Evolutionary conservation across 2,888 invertebrate genomes (phyloP), one percentile per base, ranked within the genome.

Genomic region (Chorisops tibialis): DNA sequence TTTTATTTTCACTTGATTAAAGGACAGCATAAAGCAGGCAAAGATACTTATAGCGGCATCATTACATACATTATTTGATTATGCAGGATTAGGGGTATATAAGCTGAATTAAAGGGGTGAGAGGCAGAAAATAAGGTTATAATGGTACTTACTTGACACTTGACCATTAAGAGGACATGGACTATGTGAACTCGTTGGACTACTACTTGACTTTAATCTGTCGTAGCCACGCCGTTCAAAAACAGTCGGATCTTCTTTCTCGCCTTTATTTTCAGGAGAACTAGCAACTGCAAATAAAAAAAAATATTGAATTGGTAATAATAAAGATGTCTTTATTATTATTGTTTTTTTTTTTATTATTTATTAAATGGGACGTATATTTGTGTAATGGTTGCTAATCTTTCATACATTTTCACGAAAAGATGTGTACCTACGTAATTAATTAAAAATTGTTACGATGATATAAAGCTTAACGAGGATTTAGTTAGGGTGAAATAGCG

Each of bases 271-370:
- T 77, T 89, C 90, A 70, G 90, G 90, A 69, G 90, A 89, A 80
- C 89, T 90, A 79, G 91, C 91, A 82, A 91, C 90, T 91, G 86
- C 62, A 87, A 87, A 75, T 76, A 76, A 62, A 66, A 9, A 30
- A 30, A 30, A 30, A 30, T 30, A 30, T 30, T 30, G 30, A 30
- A 30, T 5, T n/a, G 9, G 30, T 7, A 30, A 30, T 30, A 30
- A 30, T 30, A 30, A 30, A 7, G 9, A 5, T 5, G 30, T 30
- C 30, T 30, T 30, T 9, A 9, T 30, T 30, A 7, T 30, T 30
- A 30, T 30, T 30, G 9, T 30, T 30, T 7, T 30, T 30, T 7
- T 30, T 7, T 30, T 30, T 30, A 30, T 30, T 30, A 30, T n/a
- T n/a, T n/a, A n/a, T n/a, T n/a, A n/a, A n/a, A n/a, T n/a, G n/a